Evolutionary conservation across 2,113 vertebrate species (phyloP).

Genomic region (Eurypyga helias): DNA sequence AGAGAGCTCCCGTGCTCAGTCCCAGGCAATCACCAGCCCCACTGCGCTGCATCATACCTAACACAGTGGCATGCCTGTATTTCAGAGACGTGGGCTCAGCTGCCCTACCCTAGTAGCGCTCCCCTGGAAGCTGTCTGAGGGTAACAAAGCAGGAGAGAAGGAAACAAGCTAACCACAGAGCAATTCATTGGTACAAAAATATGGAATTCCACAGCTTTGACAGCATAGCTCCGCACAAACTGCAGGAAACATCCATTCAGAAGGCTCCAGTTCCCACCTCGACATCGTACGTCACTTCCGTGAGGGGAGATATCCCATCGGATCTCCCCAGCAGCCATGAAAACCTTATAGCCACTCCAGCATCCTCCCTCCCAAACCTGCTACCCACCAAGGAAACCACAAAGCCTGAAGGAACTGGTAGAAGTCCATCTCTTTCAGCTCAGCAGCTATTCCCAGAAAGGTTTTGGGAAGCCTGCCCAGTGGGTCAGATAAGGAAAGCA

Average conservation of each 20-base stretch:
- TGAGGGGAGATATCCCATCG: neutral
- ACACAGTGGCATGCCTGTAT: fast-evolving
- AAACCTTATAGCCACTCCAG: neutral
- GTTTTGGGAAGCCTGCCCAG: neutral
- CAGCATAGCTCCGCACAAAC: neutral
- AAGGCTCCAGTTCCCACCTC: neutral
- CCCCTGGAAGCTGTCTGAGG: neutral
- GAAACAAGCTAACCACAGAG: neutral
- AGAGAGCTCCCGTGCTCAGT: neutral
- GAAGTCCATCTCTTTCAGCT: neutral
- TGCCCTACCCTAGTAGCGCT: too few species aligned
- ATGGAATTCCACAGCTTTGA: neutral
- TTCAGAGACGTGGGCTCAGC: fast-evolving
- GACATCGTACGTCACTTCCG: fast-evolving
- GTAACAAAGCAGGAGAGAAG: neutral
- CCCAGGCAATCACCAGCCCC: neutral
- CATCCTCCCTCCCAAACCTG: neutral
- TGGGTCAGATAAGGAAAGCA: neutral
- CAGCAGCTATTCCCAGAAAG: neutral
- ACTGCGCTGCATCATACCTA: neutral
- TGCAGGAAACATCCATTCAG: neutral
- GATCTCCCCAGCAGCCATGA: too few species aligned
- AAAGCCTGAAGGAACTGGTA: neutral
- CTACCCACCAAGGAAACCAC: neutral
- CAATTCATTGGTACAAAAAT: neutral